phyloP scores from a whole-genome alignment of 2,113 vertebrate genomes.

The Zapus hudsonius region DNA sequence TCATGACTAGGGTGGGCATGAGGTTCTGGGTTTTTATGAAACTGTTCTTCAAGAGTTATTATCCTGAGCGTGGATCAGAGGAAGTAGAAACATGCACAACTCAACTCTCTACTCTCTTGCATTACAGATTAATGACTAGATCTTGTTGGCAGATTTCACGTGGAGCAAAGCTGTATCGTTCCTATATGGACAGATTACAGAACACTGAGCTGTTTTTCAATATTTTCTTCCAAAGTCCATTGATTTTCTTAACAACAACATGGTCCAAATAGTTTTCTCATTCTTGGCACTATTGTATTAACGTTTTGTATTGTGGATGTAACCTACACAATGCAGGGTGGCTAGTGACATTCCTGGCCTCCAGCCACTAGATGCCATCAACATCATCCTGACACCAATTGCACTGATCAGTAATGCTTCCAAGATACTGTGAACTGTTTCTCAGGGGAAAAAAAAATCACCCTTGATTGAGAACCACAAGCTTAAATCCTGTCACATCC shows the following conservation, averaged over 20 bases:
- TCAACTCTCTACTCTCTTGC: neutral
- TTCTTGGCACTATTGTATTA: too few species aligned
- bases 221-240: neutral
- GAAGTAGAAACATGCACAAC: neutral
- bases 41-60: neutral
- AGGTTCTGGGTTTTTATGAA: neutral
- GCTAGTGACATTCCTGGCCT: neutral
- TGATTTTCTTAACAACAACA: neutral
- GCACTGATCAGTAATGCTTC: neutral
- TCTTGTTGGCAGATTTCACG: neutral
- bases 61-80: neutral
- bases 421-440: neutral
- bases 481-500: neutral
- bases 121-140: neutral
- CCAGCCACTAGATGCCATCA: neutral
- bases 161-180: neutral
- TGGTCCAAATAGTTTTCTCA: too few species aligned
- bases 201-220: neutral
- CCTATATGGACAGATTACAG: neutral
- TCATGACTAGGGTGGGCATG: neutral
- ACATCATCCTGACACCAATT: rapidly evolving
- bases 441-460: neutral
- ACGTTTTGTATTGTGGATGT: too few species aligned
- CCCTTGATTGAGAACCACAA: neutral
- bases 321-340: neutral